Base-by-base conservation (phyloP, 2,888 invertebrate genomes). In the Gnatocerus cornutus region DNA sequence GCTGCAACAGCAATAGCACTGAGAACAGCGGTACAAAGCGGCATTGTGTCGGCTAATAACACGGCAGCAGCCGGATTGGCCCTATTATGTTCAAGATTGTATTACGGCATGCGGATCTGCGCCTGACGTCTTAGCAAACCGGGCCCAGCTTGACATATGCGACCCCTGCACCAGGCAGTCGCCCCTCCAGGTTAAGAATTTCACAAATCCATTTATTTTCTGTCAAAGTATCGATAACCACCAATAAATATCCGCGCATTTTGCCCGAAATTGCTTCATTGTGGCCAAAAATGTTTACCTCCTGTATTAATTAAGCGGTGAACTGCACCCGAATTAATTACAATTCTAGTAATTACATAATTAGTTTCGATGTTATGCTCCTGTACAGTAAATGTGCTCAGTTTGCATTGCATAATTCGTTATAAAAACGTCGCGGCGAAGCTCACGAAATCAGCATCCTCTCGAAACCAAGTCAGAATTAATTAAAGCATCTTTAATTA, bases 401-500 rank as follows among this genome's bases (percentile, higher is more conserved):
- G 46, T 21, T 46, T 46, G 14, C 13, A 46, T 50, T 50, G 48
- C 29, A 50, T 76, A 77, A 77, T 76, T 75, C 56, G 69, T 50
- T 62, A 72, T 68, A 74, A 78, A 75, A 74, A 75, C 75, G 73
- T 65, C 56, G 59, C 5, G 46, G 63, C 50, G 55, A 66, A 73
- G 74, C 71, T 71, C 74, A 59, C 64, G 71, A 74, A 77, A 76
- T 73, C 73, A 69, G 75, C 73, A 73, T 74, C 71, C 74, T 75
- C 71, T 73, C 52, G 74, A 77, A 79, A 79, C 79, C 78, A 77
- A 82, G 81, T 78, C 79, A 75, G 79, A 81, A 82, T 83, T 84
- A 83, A 84, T 83, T 83, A 82, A 82, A 84, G 81, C 80, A 81
- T 83, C 82, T 81, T 82, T 83, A 83, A 84, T 84, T 83, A 83